These are phyloP conservation scores for Zonotrichia albicollis DNA, from an alignment of 2,797 vertebrate species.

Conservation along the genomic window DNA sequence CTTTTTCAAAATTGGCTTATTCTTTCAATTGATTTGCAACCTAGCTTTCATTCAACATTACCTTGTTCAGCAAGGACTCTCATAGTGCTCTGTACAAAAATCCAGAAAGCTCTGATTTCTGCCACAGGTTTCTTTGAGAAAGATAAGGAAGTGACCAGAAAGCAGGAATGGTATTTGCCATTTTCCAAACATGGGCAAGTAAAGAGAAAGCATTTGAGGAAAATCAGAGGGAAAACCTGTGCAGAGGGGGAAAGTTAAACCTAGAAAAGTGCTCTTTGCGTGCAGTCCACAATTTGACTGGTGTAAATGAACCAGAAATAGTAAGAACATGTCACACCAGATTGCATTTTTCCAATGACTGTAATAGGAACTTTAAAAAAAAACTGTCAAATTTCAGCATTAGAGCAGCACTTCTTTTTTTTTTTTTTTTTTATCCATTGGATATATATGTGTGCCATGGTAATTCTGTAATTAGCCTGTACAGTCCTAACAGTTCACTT, in stretches of 20 bases:
- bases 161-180: not conserved
- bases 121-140: not conserved
- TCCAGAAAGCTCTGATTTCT: not conserved
- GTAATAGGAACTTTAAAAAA: not conserved
- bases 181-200: not conserved
- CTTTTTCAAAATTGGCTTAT: not conserved
- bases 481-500: not conserved
- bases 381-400: not conserved
- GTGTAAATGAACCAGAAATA: not conserved
- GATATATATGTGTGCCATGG: accelerated
- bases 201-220: not conserved
- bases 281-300: not conserved
- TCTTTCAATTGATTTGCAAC: not conserved
- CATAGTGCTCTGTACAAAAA: not conserved
- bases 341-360: not conserved
- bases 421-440: no score
- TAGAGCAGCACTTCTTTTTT: not conserved
- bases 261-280: not conserved
- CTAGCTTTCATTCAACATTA: not conserved
- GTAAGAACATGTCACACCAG: not conserved
- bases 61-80: not conserved
- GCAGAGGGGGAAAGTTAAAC: not conserved
- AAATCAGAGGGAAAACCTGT: not conserved
- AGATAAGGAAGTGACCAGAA: not conserved
- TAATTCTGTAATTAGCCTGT: not conserved